A percentile compares a stretch with the other conserved stretches of the same genome.
Conservation (phyloP, 2,888 invertebrate species). For the Cerastis leucographa region DNA sequence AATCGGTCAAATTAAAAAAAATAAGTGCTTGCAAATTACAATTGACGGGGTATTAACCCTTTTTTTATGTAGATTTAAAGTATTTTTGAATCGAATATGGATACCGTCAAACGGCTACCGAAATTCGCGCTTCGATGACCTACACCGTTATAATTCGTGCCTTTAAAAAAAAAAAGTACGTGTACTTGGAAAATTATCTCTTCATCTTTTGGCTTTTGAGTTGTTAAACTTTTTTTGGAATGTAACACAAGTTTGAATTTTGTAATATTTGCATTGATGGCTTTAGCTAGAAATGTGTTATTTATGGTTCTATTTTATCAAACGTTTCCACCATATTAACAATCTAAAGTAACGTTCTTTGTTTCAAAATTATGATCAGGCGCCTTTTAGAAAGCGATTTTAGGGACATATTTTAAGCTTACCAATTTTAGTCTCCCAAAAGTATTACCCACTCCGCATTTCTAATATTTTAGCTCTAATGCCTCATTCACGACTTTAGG, state of each 20-base stretch:
- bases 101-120: slow-evolving; percentile 78
- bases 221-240: slow-evolving; percentile 28
- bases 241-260: background rate
- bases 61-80: slow-evolving; percentile 48
- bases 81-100: slow-evolving; percentile 61
- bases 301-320: background rate
- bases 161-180: slow-evolving; percentile 72
- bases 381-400: background rate
- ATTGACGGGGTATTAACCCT: slow-evolving; percentile 45
- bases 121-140: slow-evolving; percentile 71
- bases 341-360: background rate
- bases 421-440: background rate
- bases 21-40: slow-evolving; percentile 48
- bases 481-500: background rate
- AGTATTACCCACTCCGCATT: background rate
- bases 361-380: background rate
- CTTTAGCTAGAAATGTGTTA: background rate
- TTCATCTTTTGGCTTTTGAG: slow-evolving; percentile 62
- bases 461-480: slow-evolving; percentile 15
- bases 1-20: slow-evolving; percentile 40
- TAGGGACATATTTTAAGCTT: background rate
- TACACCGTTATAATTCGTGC: slow-evolving; percentile 77
- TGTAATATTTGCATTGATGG: background rate
- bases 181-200: slow-evolving; percentile 65
- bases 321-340: background rate